Base-by-base conservation (phyloP, 2,888 invertebrate genomes). In the Pilophorus perplexus region DNA sequence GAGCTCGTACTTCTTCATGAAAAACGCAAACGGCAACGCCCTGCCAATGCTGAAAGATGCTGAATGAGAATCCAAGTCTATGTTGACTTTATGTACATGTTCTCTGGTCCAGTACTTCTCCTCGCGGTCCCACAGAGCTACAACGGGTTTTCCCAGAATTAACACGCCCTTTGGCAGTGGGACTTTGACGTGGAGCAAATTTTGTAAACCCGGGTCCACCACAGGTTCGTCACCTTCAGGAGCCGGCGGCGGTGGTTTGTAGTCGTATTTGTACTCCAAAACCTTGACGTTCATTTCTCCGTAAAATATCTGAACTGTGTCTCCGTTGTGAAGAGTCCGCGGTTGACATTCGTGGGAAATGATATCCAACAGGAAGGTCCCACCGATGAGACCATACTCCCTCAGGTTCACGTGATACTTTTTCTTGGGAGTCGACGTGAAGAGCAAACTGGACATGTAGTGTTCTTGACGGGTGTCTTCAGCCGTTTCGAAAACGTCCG, bases 41-140 rank as follows among this genome's bases (percentile, higher is more conserved):
- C 37, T 54, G 8, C 42, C 64, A 3, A 65, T 6, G 14, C 42
- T 12, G 44, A 65, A 65, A 1, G 40, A 33, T 5, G 44, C 38
- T 23, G 20, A n/a, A 4, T 89, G 83, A 74, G 90, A 89, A 73
- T 91, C 90, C 75, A 93, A 93, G 74, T 90, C 90, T 74, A 87
- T 91, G 76, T 90, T 90, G 67, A 84, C 81, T 71, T 90, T 89
- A 73, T 89, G 87, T 5, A 89, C 81, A 73, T 87, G 85, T 72
- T 85, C 83, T 16, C 81, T 84, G 1, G 86, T 85, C 90, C 90
- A 90, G 44, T 81, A 79, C 2, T 76, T 72, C 74, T 74, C 74
- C 69, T 77, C 77, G 59, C 78, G 78, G 69, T 87, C 83, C 88
- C 89, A 89, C 71, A 87, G 86, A 55, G 87, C 86, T 2, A 76